Conservation (phyloP, 2,888 invertebrate genomes). For the Onchidella celtica region DNA sequence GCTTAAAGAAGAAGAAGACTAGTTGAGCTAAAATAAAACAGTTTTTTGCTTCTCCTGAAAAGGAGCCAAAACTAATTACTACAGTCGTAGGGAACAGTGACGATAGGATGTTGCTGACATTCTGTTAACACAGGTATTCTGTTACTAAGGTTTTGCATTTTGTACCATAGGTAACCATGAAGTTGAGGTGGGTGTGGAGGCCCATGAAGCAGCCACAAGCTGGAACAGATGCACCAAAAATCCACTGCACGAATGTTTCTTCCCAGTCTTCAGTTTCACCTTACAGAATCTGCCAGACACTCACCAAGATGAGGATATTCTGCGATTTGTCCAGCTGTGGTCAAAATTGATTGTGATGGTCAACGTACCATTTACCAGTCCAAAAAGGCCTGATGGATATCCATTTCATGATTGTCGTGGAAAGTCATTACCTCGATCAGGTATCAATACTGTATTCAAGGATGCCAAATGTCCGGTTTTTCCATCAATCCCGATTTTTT, state of each 20-base stretch:
- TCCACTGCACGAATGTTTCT: neutral
- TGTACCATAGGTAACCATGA: slow-evolving; percentile 13
- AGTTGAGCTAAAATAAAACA: too few species aligned
- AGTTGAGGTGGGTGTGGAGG: neutral
- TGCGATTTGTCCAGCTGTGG: neutral
- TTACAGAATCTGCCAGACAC: neutral
- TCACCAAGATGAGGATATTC: slow-evolving; percentile 3
- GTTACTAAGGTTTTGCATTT: too few species aligned
- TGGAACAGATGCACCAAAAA: neutral
- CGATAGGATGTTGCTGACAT: too few species aligned
- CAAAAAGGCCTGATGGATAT: neutral
- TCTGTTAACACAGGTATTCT: too few species aligned
- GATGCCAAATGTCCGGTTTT: too few species aligned
- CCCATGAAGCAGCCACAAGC: neutral
- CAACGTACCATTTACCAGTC: neutral
- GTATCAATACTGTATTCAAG: neutral
- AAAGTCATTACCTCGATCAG: neutral
- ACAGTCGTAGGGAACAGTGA: too few species aligned
- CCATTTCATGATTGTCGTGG: neutral
- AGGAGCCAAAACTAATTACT: too few species aligned
- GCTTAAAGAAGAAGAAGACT: too few species aligned
- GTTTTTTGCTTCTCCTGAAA: too few species aligned
- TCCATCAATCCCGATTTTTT: too few species aligned
- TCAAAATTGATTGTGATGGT: neutral
- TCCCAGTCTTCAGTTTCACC: neutral